Conservation (phyloP, 53 echinoderm and acorn worm species). For the Luidia sarsii region DNA sequence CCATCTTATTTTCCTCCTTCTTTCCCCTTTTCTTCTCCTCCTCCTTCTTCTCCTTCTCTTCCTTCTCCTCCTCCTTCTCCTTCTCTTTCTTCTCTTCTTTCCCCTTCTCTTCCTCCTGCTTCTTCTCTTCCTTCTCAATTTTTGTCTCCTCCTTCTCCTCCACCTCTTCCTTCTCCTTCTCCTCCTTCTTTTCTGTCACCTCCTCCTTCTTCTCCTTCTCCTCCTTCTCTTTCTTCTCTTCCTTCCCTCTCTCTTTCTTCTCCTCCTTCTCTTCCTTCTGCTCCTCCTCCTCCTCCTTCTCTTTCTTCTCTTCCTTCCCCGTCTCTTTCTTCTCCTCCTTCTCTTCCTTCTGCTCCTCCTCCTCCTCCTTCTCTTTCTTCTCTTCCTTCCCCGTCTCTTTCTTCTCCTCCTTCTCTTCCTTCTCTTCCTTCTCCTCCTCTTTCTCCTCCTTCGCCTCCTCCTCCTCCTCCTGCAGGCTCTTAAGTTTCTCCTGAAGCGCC, state of each 20-base stretch:
- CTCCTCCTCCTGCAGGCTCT: constrained; percentile 38
- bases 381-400: not conserved
- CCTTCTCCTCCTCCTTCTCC: not conserved
- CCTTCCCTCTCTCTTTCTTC: not conserved
- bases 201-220: not conserved
- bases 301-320: too few relatives aligned
- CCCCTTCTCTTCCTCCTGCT: not conserved
- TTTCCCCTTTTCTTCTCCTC: not conserved
- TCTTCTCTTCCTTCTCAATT: not conserved
- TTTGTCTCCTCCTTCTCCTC: not conserved
- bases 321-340: not conserved
- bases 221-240: not conserved
- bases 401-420: not conserved
- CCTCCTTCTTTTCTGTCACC: not conserved
- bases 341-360: not conserved
- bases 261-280: not conserved
- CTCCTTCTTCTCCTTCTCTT: not conserved
- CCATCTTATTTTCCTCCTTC: not conserved
- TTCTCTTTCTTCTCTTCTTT: not conserved
- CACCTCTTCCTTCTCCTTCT: not conserved
- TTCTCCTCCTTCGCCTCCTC: not conserved
- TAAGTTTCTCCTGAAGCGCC: constrained; percentile 51
- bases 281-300: too few relatives aligned
- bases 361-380: not conserved
- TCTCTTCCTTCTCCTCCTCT: not conserved